A percentile compares a stretch with the other conserved stretches of the same genome.
phyloP scores from a whole-genome alignment of 2,113 vertebrate species.

The Struthidea cinerea region DNA sequence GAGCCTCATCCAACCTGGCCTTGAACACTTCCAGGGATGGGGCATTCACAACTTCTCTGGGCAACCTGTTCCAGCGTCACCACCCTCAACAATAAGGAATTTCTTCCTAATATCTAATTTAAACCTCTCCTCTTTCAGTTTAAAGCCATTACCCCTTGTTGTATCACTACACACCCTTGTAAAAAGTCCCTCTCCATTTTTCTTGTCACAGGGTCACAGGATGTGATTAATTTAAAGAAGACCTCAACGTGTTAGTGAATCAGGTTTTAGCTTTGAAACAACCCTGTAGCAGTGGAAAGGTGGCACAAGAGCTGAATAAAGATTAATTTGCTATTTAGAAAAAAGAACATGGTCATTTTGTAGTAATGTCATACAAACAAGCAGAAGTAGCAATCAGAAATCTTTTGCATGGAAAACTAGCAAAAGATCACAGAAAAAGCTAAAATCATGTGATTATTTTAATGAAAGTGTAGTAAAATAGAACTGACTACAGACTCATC shows the following conservation, averaged over 20 bases:
- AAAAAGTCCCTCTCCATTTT: not conserved
- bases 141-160: not conserved
- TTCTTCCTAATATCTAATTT: not conserved
- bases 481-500: not conserved
- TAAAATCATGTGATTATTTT: not conserved
- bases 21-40: not conserved
- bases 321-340: constrained; percentile 1
- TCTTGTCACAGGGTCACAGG: not conserved
- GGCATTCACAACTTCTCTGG: not conserved
- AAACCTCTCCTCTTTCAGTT: not conserved
- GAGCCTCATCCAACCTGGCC: not conserved
- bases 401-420: not conserved
- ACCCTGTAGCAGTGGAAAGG: not conserved
- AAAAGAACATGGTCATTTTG: not conserved
- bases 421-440: not conserved
- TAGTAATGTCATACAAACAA: constrained; percentile 26
- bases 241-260: not conserved
- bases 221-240: not conserved
- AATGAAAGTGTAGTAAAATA: not conserved
- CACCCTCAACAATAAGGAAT: not conserved
- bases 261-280: not conserved
- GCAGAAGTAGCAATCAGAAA: not conserved
- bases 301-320: not conserved
- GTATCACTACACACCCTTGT: not conserved
- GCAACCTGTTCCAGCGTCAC: not conserved